phyloP scores from a whole-genome alignment of 2,113 vertebrate species.

The Ageneiosus marmoratus region DNA sequence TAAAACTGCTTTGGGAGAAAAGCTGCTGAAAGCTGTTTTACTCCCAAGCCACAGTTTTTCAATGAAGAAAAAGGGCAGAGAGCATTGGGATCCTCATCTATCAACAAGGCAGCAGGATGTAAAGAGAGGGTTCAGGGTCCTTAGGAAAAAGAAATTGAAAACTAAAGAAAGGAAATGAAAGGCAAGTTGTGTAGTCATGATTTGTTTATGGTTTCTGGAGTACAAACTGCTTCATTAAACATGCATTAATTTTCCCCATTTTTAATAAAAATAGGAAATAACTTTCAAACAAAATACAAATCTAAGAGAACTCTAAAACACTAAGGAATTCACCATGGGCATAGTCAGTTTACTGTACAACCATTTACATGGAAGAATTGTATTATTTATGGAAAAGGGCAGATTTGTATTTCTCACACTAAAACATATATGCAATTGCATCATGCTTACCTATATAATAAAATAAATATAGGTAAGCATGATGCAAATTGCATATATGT shows the following conservation, averaged over 20 bases:
- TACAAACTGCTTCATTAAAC: constrained; percentile 3
- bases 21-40: constrained; percentile 45
- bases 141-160: constrained; percentile 34
- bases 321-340: background rate
- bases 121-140: constrained; percentile 32
- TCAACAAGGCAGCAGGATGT: constrained; percentile 48
- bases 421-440: too few species aligned
- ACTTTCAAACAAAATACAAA: background rate
- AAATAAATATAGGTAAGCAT: too few species aligned
- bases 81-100: constrained; percentile 44
- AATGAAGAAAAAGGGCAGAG: constrained; percentile 31
- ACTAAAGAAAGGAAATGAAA: constrained; percentile 32
- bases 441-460: too few species aligned
- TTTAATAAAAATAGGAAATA: background rate
- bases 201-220: constrained; percentile 18
- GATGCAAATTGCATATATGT: too few species aligned
- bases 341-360: background rate
- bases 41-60: constrained; percentile 11
- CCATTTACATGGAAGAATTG: too few species aligned
- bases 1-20: constrained; percentile 45
- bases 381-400: background rate
- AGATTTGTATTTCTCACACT: too few species aligned
- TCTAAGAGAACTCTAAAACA: background rate
- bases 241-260: background rate
- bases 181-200: constrained; percentile 14